These are phyloP conservation scores for Silurus lanzhouensis DNA, from an alignment of 2,797 vertebrate genomes.

Conservation along the genomic window DNA sequence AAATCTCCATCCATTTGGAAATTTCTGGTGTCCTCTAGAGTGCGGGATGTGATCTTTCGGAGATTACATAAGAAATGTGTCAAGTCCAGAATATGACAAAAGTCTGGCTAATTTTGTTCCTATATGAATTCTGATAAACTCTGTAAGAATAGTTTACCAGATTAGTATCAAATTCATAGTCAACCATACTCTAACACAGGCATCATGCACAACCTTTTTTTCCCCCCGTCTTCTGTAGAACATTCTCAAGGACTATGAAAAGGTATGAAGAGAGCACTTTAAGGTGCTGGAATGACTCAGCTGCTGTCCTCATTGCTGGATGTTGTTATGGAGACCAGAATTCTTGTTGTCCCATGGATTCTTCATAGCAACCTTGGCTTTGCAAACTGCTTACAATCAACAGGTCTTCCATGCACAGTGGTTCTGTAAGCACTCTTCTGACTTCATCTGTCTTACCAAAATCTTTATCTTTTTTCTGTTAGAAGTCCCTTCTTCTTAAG, in stretches of 20 bases:
- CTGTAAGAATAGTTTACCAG: neutral
- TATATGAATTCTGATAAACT: neutral
- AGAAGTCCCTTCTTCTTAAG: constrained; percentile 8
- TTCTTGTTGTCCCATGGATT: constrained; percentile 73
- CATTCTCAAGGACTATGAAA: neutral
- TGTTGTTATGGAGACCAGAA: constrained; percentile 56
- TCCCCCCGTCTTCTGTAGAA: neutral
- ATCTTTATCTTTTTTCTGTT: neutral
- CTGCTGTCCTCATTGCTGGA: neutral
- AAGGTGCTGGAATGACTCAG: neutral
- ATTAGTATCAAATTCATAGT: neutral
- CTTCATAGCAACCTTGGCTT: constrained; percentile 71
- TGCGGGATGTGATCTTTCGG: constrained; percentile 3
- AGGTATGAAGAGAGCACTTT: neutral
- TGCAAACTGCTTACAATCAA: constrained; percentile 63
- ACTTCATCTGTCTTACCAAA: constrained; percentile 48
- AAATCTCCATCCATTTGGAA: neutral
- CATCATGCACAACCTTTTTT: neutral
- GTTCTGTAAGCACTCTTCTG: constrained; percentile 71
- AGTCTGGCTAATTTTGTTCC: neutral
- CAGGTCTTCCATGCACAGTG: constrained; percentile 66
- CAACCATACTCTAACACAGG: neutral
- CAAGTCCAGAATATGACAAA: neutral
- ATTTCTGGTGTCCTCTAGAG: neutral
- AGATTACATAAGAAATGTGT: constrained; percentile 4